These are phyloP conservation scores for Cygnus atratus DNA, from an alignment of 2,113 vertebrate genomes.

Conservation along the genomic window DNA sequence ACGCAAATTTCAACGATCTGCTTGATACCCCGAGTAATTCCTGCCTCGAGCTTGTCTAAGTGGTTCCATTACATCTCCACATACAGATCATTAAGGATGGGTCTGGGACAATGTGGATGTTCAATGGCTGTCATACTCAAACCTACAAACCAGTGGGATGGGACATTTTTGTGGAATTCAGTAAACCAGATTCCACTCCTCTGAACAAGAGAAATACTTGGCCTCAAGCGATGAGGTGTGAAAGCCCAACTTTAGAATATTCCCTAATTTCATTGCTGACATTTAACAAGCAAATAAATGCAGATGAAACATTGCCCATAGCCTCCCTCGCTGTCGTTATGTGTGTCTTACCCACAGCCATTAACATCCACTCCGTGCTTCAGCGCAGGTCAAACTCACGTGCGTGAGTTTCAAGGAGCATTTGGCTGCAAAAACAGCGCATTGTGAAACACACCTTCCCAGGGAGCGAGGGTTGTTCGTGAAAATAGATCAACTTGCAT, in stretches of 20 bases:
- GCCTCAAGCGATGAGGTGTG: not conserved
- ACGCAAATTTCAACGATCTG: not conserved
- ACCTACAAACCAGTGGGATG: not conserved
- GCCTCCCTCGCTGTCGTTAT: not conserved
- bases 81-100: not conserved
- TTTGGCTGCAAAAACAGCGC: not conserved
- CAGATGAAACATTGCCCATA: not conserved
- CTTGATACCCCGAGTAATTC: not conserved
- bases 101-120: not conserved
- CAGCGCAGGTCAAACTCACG: not conserved
- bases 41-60: not conserved
- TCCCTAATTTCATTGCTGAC: not conserved
- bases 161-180: not conserved
- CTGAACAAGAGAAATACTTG: not conserved
- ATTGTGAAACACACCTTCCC: not conserved
- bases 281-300: not conserved
- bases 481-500: not conserved
- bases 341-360: not conserved
- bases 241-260: not conserved
- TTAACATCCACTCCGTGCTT: not conserved
- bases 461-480: not conserved
- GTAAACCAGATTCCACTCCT: not conserved
- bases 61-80: not conserved
- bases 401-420: not conserved
- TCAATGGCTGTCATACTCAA: not conserved